Percentiles rank a stretch among this genome's conserved stretches.
Conservation (phyloP, 2,888 invertebrate genomes). For the Eupeodes latifasciatus region DNA sequence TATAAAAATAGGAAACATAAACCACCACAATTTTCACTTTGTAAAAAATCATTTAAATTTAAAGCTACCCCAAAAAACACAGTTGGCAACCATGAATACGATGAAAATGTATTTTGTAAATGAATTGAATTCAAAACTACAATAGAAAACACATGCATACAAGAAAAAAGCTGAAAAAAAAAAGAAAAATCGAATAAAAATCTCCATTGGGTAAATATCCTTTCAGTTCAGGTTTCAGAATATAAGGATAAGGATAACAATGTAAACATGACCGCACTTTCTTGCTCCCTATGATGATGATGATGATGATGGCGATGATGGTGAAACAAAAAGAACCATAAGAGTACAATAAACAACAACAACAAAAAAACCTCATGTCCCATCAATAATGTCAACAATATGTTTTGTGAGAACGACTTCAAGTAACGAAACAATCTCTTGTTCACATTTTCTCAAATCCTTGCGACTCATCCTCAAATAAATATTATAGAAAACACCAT, state of each 20-base stretch:
- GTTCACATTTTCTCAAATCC: no score
- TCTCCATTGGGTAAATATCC: constrained; percentile 56
- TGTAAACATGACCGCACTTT: constrained; percentile 59
- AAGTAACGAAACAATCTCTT: constrained; percentile 31
- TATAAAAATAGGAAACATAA: no score
- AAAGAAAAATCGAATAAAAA: background rate
- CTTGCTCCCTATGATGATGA: background rate
- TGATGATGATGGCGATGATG: background rate
- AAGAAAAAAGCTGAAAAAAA: constrained; percentile 16
- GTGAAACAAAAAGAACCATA: background rate
- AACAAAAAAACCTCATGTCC: constrained; percentile 55
- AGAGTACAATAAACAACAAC: constrained; percentile 2
- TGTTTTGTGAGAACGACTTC: constrained; percentile 20
- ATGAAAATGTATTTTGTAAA: constrained; percentile 14
- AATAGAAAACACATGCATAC: constrained; percentile 35
- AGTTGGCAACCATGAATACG: background rate
- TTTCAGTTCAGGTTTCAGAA: background rate
- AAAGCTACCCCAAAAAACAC: no score
- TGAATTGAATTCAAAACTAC: constrained; percentile 23
- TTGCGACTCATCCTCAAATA: no score
- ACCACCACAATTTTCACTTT: no score
- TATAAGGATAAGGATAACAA: constrained; percentile 47
- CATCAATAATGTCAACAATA: constrained; percentile 75
- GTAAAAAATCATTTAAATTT: no score
- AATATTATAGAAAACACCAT: no score